phyloP scores from a whole-genome alignment of 2,888 invertebrate species.

The Balanococcus diminutus region DNA sequence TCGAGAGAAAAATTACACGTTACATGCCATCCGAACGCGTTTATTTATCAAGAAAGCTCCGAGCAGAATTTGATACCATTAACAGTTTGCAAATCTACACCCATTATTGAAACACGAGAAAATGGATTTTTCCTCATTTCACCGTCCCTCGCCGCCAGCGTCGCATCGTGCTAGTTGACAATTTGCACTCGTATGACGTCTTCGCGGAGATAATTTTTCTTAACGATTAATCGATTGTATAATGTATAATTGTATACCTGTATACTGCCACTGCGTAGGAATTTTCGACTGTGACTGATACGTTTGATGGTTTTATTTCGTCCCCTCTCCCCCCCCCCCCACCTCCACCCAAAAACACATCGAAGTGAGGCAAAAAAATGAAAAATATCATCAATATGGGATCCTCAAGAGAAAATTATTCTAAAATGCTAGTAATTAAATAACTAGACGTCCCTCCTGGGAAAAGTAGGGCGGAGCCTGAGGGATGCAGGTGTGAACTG shows the following conservation, averaged over 20 bases:
- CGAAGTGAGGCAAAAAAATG: too few species aligned
- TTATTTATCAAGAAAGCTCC: conserved; percentile 14
- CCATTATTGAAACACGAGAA: conserved; percentile 11
- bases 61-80: conserved; percentile 8
- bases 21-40: neutral
- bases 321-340: too few species aligned
- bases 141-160: neutral
- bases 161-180: neutral
- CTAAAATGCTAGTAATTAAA: too few species aligned
- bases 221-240: conserved; percentile 10
- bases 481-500: too few species aligned
- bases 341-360: too few species aligned
- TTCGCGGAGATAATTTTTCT: neutral
- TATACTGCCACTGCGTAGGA: neutral
- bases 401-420: too few species aligned
- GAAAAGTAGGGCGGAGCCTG: too few species aligned
- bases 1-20: neutral
- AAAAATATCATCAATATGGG: too few species aligned
- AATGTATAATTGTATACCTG: neutral
- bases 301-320: too few species aligned
- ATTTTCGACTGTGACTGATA: too few species aligned
- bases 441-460: too few species aligned
- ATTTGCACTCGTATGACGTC: neutral
- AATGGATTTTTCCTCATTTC: neutral
- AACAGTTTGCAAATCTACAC: conserved; percentile 20